Conservation (phyloP, 1,140 invertebrate species). For the Nomia melanderi region DNA sequence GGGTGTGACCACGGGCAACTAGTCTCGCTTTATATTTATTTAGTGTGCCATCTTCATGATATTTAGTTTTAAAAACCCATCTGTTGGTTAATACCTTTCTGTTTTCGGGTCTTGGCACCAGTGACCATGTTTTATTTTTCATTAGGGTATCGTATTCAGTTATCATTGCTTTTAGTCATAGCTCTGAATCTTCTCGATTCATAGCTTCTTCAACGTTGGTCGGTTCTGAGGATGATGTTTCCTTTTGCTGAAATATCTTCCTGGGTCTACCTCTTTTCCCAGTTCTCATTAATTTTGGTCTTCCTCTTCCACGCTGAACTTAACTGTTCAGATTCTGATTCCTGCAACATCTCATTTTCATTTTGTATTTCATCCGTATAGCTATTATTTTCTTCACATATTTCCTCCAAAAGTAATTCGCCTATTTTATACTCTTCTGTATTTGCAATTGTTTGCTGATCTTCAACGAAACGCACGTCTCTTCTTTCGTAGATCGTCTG, state of each 20-base stretch:
- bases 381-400: too few species aligned
- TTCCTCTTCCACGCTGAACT: background rate
- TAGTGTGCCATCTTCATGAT: conserved; percentile 54
- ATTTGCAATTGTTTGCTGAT: too few species aligned
- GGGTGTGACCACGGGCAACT: conserved; percentile 69
- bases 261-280: background rate
- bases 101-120: conserved; percentile 4
- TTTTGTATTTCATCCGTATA: too few species aligned
- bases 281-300: background rate
- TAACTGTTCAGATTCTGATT: too few species aligned
- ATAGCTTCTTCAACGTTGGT: background rate
- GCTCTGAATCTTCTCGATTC: background rate
- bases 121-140: conserved; percentile 28
- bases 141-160: background rate
- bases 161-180: conserved; percentile 18
- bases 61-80: conserved; percentile 74
- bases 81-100: conserved; percentile 65
- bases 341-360: too few species aligned
- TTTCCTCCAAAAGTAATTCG: too few species aligned
- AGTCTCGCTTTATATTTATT: conserved; percentile 73
- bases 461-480: too few species aligned
- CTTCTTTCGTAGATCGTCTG: too few species aligned
- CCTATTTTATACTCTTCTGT: too few species aligned
- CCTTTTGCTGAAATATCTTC: background rate
- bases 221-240: background rate